Percentiles rank a stretch among this genome's conserved stretches.
Conservation (phyloP, 1,140 invertebrate genomes). For the Asobara japonica region DNA sequence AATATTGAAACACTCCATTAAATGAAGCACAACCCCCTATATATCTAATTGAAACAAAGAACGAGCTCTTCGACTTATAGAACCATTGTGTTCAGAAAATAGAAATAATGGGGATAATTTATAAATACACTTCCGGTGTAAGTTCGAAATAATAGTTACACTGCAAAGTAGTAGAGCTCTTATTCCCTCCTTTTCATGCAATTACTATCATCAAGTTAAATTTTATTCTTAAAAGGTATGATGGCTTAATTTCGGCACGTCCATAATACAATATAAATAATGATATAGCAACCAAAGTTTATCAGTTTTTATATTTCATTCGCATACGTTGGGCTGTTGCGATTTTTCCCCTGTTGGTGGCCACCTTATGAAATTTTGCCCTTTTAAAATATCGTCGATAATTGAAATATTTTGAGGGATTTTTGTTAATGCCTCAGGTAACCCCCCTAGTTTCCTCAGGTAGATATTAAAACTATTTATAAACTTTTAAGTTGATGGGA, state of each 20-base stretch:
- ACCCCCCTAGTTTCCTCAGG: too few relatives aligned
- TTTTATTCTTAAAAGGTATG: background rate
- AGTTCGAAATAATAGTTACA: background rate
- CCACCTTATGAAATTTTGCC: too few relatives aligned
- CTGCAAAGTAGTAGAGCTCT: background rate
- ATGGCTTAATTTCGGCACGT: background rate
- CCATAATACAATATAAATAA: too few relatives aligned
- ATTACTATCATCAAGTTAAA: background rate
- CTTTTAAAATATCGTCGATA: too few relatives aligned
- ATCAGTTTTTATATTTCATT: too few relatives aligned
- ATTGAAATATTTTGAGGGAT: too few relatives aligned
- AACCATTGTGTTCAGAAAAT: background rate
- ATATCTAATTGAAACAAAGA: conserved; percentile 7
- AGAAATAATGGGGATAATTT: conserved; percentile 2
- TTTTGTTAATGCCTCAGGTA: too few relatives aligned
- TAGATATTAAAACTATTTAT: too few relatives aligned
- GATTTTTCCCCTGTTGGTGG: too few relatives aligned
- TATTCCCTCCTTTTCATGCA: background rate
- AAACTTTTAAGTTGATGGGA: too few relatives aligned
- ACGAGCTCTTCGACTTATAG: background rate
- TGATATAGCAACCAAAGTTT: too few relatives aligned
- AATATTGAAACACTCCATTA: background rate
- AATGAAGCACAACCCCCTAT: background rate
- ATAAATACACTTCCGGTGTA: conserved; percentile 15
- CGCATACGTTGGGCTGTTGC: too few relatives aligned